These are phyloP conservation scores for Perca fluviatilis DNA, from an alignment of 2,113 vertebrate genomes.

Conservation along the genomic window DNA sequence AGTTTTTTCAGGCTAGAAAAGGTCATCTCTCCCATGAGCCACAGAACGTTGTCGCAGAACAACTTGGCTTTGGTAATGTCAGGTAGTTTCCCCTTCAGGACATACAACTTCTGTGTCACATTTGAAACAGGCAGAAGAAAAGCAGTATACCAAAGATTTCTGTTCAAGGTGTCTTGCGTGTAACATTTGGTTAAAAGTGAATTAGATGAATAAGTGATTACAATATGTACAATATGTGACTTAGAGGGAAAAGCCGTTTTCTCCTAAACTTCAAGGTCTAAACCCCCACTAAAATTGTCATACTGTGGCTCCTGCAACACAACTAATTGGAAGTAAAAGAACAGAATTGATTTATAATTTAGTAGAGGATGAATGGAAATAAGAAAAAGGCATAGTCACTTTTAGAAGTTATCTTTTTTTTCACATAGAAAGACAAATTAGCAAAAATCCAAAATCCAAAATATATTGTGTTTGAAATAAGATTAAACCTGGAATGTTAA, in stretches of 20 bases:
- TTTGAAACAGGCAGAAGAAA: constrained; percentile 32
- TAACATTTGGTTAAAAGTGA: constrained; percentile 1
- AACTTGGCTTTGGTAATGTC: constrained; percentile 60
- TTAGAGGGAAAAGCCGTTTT: not conserved
- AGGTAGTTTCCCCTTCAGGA: constrained; percentile 55
- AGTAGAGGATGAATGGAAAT: not conserved
- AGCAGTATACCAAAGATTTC: not conserved
- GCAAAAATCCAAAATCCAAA: constrained; percentile 10
- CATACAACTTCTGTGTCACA: constrained; percentile 40
- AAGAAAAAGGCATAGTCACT: not conserved
- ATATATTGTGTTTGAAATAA: constrained; percentile 11
- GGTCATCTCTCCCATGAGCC: constrained; percentile 68
- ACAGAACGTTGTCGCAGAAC: constrained; percentile 54
- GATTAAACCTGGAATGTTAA: not conserved
- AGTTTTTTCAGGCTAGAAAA: constrained; percentile 73
- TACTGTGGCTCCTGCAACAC: not conserved
- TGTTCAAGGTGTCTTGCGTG: not conserved
- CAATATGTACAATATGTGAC: not conserved
- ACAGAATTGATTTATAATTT: not conserved
- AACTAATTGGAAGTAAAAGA: not conserved
- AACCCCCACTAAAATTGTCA: not conserved
- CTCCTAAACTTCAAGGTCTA: not conserved
- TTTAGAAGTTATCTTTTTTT: not conserved
- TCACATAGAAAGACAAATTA: not conserved
- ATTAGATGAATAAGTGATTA: not conserved